Evolutionary conservation across 2,888 invertebrate genomes (phyloP), one percentile per base, ranked within the genome.

Genomic region (Philhelius pedissequus): DNA sequence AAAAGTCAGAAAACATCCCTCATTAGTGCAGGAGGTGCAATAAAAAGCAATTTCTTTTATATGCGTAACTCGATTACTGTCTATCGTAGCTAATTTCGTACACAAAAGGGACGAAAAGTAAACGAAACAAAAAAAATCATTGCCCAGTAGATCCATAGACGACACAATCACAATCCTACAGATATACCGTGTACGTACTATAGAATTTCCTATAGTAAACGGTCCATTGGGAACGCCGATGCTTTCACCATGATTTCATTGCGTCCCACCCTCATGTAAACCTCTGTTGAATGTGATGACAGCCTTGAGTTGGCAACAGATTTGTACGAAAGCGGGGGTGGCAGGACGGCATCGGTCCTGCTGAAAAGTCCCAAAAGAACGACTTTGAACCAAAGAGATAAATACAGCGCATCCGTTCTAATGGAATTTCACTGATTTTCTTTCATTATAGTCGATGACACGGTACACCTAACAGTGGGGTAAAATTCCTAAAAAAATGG

Each of bases 21-120:
- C 84, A 84, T 84, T 76, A 84, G 79, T 73, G 80, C 62, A 80
- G 80, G 84, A 84, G 84, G 80, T 80, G 84, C 80, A 87, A 87
- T 86, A 87, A 87, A 87, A 87, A 86, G 81, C 86, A 86, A 87
- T 87, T 87, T 86, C 86, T 86, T 86, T 80, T 87, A 87, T 87
- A 87, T 86, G 87, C 87, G 87, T 88, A 88, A 88, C 88, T 88
- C 86, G 87, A 88, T 88, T 88, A 88, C 83, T 83, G 80, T 87
- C 86, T 87, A 88, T 87, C 87, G 87, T 86, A 80, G 87, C 88
- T 88, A 88, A 88, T 88, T 88, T 87, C 86, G 79, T 75, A 80
- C 86, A 87, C 86, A 86, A 87, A 78, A 74, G 77, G 71, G 79
- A 84, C 66, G 54, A 70, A 82, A 70, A 75, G 56, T 56, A 69